Base-by-base conservation (phyloP, 2,888 invertebrate genomes). In the Agriotes lineatus region DNA sequence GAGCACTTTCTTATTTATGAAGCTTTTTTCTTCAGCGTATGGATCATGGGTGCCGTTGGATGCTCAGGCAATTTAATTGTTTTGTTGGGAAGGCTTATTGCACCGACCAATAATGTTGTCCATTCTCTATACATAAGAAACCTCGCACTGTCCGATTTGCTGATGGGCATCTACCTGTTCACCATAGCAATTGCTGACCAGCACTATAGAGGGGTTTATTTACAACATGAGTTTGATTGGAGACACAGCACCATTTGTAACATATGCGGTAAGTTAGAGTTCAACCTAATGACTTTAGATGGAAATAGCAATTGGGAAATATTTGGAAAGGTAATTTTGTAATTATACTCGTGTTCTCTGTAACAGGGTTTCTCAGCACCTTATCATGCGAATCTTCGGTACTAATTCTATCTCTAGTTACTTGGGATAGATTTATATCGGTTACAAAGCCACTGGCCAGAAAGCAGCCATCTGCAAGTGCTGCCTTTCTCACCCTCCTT, bases 131-230 rank as follows among this genome's bases (percentile, higher is more conserved):
- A 89, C 80, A 85, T 90, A 69, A 86, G 88, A 73, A 90, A 90
- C 77, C 82, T 90, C 73, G 88, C 89, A 0, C 82, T 88, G 58
- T 88, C 90, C 19, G 90, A 90, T 77, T 82, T 90, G 4, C 80
- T 90, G 33, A 90, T 90, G 90, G 89, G 89, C 14, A 79, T 89
- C 39, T 90, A 90, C 79, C 82, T 90, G 62, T 85, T 89, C 65
- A 82, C 87, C 35, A 89, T 90, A 67, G 90, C 89, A 2, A 82
- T 83, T 35, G 87, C 87, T 19, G 90, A 90, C 78, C 78, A 82
- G 45, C 77, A 81, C 30, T 83, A 85, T 76, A 84, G 90, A 42
- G 88, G 88, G 1, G 82, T 86, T 44, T 90, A 90, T 75, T 84
- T 90, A 22, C 80, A 83, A n/a, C 84, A 88, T 77, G 88, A 90